Evolutionary conservation across 2,113 vertebrate species (phyloP), one percentile per base, ranked within the genome.

Genomic region (Tyto alba): DNA sequence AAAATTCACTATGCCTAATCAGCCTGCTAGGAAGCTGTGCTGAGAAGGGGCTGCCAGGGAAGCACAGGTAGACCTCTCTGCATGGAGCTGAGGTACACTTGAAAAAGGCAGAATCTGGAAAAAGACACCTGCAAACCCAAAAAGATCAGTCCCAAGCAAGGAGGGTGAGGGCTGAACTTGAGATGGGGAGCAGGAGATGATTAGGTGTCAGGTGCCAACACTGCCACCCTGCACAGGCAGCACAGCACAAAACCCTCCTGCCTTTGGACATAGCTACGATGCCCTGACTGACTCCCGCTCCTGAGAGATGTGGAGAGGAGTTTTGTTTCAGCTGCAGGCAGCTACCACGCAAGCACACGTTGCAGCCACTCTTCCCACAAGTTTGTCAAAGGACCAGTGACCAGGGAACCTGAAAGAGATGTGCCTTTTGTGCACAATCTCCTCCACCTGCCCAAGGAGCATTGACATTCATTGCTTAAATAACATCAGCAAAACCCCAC

Each of bases 281-380:
- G 72, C 40, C 68, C 62, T 27, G 32, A 55, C 48, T 14, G 76
- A 59, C 76, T 92, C 64, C 29, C 0, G 34, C 60, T 87, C 73
- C 69, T 6, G 1, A 22, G 89, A 50, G 68, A 50, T 15, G 57
- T 6, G 5, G 62, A 18, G 34, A 34, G 23, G 27, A 40, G 47
- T 4, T 85, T 89, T 25, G 25, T 53, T 73, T 71, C 79, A 73
- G 63, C 74, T 8, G 9, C 15, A 38, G 55, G 66, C 48, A 87
- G 76, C 79, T 56, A 86, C 45, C 74, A 21, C 0, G 0, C 22
- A 17, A 64, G 85, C 83, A 68, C 0, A 0, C 27, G 43, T 63
- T 89, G 72, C 68, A 89, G 85, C 14, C 53, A 57, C 48, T 18
- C 53, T 48, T 68, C 27, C 57, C 66, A 56, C 17, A 36, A 74